phyloP scores from a whole-genome alignment of 2,888 invertebrate genomes.

The Eudasyphora cyanicolor region DNA sequence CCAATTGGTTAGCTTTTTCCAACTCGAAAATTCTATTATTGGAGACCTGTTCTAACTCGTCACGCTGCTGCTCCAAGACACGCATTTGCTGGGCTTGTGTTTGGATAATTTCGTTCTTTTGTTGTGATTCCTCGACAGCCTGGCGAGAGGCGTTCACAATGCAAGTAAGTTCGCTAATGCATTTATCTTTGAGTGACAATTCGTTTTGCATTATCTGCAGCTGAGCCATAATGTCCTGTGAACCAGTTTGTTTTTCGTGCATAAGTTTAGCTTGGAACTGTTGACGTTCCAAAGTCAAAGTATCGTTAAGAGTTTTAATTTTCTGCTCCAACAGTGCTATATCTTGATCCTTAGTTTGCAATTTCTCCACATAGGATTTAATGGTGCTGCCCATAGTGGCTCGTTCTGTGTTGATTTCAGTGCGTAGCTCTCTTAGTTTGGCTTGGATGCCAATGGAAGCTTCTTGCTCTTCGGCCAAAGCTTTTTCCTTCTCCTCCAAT shows the following conservation, averaged over 20 bases:
- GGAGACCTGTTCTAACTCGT: constrained; percentile 76
- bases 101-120: constrained; percentile 75
- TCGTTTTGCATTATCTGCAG: constrained; percentile 77
- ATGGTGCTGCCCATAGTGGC: constrained; percentile 75
- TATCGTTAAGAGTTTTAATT: constrained; percentile 76
- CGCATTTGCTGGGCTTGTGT: constrained; percentile 74
- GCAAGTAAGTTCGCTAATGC: constrained; percentile 75
- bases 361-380: constrained; percentile 76
- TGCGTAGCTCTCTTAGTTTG: constrained; percentile 89
- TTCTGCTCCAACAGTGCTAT: constrained; percentile 75
- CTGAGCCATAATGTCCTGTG: constrained; percentile 76
- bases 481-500: constrained; percentile 91
- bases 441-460: constrained; percentile 88
- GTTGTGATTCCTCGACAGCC: constrained; percentile 74
- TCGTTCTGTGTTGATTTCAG: constrained; percentile 78
- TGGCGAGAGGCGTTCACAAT: constrained; percentile 74
- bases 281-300: constrained; percentile 76
- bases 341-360: constrained; percentile 76
- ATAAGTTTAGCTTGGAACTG: constrained; percentile 77
- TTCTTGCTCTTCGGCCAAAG: constrained; percentile 87
- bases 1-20: constrained; percentile 75
- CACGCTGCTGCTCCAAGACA: constrained; percentile 76
- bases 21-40: constrained; percentile 76
- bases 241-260: constrained; percentile 77
- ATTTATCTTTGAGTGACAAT: constrained; percentile 75